Percentiles rank a stretch among this genome's conserved stretches.
These are phyloP conservation scores for Chaetorhynchus papuensis DNA, from an alignment of 2,113 vertebrate genomes.

Conservation along the genomic window DNA sequence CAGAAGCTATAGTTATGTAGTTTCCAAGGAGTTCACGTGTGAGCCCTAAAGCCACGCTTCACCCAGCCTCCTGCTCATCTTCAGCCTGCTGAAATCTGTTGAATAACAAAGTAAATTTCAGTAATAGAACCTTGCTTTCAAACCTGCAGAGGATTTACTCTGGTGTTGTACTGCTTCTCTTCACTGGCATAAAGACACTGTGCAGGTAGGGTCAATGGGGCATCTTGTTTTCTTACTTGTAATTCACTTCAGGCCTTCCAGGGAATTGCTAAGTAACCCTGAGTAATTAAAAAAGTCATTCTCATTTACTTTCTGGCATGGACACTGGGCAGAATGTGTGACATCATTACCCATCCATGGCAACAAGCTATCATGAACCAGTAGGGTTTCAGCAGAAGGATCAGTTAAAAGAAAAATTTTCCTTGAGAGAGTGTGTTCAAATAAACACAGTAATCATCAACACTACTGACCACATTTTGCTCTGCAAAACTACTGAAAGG, in stretches of 20 bases:
- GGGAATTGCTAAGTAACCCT: not conserved
- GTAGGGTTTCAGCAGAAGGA: not conserved
- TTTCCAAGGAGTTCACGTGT: not conserved
- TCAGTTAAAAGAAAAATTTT: not conserved
- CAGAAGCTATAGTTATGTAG: not conserved
- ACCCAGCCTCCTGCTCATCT: not conserved
- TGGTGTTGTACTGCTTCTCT: not conserved
- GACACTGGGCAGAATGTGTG: constrained; percentile 1
- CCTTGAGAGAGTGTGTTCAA: not conserved
- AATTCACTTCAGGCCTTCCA: not conserved
- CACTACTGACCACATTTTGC: not conserved
- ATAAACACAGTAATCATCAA: not conserved
- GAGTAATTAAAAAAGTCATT: not conserved
- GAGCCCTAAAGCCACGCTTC: not conserved
- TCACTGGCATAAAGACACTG: not conserved
- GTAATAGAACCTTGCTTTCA: not conserved
- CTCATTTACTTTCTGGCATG: not conserved
- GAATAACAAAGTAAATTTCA: not conserved
- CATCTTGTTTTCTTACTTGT: not conserved
- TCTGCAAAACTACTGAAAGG: not conserved
- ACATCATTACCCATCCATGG: constrained; percentile 15
- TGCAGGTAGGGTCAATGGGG: not conserved
- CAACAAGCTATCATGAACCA: not conserved
- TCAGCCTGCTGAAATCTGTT: not conserved
- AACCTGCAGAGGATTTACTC: not conserved